Evolutionary conservation across 2,113 vertebrate species (phyloP), one percentile per base, ranked within the genome.

Genomic region (Ailurus styani): DNA sequence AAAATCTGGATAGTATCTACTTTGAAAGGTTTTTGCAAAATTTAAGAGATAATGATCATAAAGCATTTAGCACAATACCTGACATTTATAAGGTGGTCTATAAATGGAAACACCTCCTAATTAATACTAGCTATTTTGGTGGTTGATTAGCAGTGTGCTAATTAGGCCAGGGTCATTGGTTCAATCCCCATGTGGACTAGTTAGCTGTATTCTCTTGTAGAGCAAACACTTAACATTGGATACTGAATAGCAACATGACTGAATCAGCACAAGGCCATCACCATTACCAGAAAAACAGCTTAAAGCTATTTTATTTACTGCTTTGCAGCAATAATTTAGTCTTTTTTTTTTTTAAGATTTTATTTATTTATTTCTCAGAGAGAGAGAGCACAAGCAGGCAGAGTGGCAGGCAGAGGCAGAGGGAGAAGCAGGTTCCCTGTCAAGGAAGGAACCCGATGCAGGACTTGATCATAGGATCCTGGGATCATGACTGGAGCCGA

Each of bases 111-210:
- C 27, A 78, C 60, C 64, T 97, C 42, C 77, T 95, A 85, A 89
- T 86, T 87, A 78, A 88, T 18, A 31, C 50, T 79, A 79, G 68
- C 82, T 95, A 77, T 96, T 92, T 96, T 98, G 70, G 78, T 91
- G 50, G 78, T 97, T 93, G 70, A 95, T 97, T 95, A 93, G 60
- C 62, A 45, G 37, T 73, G 57, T 93, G 72, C 52, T 91, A 79
- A 95, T 95, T 37, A 93, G 92, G 72, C 77, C 83, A 98, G 87
- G 86, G 93, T 96, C 70, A 91, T 87, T 47, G 25, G 52, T 97
- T 95, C 95, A 97, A 34, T 95, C 62, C 50, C 85, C 13, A 40
- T 55, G 29, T 96, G 82, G 34, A 93, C 92, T 90, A 94, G 89
- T 96, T 96, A 96, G 68, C 64, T 64, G 85, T 96, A 82, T 93